These are phyloP conservation scores for Lytechinus pictus DNA, from an alignment of 35 echinoderm and acorn worm genomes.

Conservation along the genomic window DNA sequence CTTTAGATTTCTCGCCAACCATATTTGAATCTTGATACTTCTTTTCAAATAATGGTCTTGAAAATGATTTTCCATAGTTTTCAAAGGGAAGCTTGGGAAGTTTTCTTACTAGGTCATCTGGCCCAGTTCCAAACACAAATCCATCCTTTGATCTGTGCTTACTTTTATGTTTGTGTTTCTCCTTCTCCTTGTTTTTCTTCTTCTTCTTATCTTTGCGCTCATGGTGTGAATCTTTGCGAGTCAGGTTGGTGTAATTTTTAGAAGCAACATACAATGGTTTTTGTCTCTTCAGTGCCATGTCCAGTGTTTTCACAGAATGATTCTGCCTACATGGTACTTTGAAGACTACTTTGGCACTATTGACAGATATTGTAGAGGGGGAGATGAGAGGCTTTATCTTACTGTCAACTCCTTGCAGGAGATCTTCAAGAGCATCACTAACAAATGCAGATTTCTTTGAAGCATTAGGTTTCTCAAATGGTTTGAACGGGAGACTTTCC, in stretches of 20 bases:
- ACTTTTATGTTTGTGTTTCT: slow-evolving; percentile 17
- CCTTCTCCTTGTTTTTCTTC: background rate
- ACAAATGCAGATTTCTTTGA: slow-evolving; percentile 86
- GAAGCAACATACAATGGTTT: slow-evolving; percentile 21
- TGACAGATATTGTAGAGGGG: slow-evolving; percentile 49
- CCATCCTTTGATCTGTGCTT: background rate
- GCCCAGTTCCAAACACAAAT: slow-evolving; percentile 31
- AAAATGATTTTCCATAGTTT: background rate
- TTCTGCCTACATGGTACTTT: slow-evolving; percentile 67
- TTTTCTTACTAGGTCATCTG: slow-evolving; percentile 23
- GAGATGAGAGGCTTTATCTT: slow-evolving; percentile 30
- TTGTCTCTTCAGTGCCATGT: slow-evolving; percentile 60
- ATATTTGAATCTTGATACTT: background rate
- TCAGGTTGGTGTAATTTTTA: background rate
- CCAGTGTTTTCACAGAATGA: slow-evolving; percentile 57
- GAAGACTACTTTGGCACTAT: slow-evolving; percentile 51
- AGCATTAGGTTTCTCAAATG: slow-evolving; percentile 78
- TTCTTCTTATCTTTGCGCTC: background rate
- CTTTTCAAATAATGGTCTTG: slow-evolving; percentile 7
- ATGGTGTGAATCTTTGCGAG: background rate
- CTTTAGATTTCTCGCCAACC: background rate
- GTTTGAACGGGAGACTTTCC: slow-evolving; percentile 76
- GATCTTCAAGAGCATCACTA: slow-evolving; percentile 77
- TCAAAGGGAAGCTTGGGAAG: slow-evolving; percentile 16
- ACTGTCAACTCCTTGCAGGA: slow-evolving; percentile 62